These are phyloP conservation scores for Leptinotarsa lineolata DNA, from an alignment of 1,140 invertebrate species.

Conservation along the genomic window DNA sequence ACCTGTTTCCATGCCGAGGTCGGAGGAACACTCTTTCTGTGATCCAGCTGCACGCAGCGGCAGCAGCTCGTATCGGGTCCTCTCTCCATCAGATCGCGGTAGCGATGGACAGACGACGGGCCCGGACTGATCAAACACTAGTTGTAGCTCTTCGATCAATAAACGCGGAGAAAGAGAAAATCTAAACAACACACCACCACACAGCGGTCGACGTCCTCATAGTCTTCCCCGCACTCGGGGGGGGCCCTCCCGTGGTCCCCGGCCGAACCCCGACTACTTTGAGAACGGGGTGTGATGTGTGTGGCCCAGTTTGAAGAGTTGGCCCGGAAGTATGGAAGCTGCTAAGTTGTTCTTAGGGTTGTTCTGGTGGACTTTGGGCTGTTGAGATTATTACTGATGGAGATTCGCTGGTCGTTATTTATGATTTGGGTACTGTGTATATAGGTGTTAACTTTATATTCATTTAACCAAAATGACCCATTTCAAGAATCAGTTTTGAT, in stretches of 20 bases:
- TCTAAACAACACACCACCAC: slow-evolving; percentile 29
- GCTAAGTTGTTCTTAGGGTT: not conserved
- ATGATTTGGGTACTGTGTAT: too few relatives aligned
- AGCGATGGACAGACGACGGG: slow-evolving; percentile 22
- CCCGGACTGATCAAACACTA: slow-evolving; percentile 30
- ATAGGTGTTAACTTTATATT: too few relatives aligned
- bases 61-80: not conserved
- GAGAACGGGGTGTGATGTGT: not conserved
- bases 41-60: not conserved
- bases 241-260: not conserved
- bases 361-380: too few relatives aligned
- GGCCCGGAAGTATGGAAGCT: not conserved
- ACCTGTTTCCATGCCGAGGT: not conserved
- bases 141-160: slow-evolving; percentile 29
- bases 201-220: slow-evolving; percentile 29
- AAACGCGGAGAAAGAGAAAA: slow-evolving; percentile 26
- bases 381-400: too few relatives aligned
- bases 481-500: too few relatives aligned
- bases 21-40: not conserved
- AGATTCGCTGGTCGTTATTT: too few relatives aligned
- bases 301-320: not conserved
- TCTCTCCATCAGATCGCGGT: slow-evolving; percentile 21
- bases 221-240: slow-evolving; percentile 6
- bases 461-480: too few relatives aligned
- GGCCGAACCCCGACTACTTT: not conserved